These are phyloP conservation scores for Antrozous pallidus DNA, from an alignment of 2,797 vertebrate genomes.

Conservation along the genomic window DNA sequence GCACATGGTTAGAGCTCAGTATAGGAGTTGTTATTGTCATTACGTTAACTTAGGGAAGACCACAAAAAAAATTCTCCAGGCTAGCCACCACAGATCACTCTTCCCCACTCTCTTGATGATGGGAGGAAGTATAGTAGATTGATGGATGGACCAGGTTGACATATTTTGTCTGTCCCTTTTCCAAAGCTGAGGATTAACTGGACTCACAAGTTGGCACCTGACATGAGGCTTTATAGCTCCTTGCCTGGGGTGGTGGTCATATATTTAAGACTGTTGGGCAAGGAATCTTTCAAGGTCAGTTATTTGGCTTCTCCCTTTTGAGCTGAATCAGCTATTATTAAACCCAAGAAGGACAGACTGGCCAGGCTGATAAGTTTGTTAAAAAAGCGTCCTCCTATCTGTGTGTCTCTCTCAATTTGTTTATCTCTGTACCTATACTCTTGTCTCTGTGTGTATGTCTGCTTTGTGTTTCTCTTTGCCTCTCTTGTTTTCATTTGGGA, in stretches of 20 bases:
- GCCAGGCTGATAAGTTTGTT: neutral
- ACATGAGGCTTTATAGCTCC: slow-evolving; percentile 43
- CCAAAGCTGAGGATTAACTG: slow-evolving; percentile 42
- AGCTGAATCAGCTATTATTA: slow-evolving; percentile 29
- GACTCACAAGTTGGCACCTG: slow-evolving; percentile 14
- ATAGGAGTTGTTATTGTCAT: neutral
- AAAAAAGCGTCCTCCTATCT: neutral
- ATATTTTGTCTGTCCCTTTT: slow-evolving; percentile 23
- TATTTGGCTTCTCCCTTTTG: neutral
- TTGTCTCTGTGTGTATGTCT: neutral
- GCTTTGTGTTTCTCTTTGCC: neutral
- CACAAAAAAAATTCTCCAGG: neutral
- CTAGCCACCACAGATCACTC: too few species aligned
- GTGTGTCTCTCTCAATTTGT: neutral
- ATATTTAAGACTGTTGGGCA: slow-evolving; percentile 40
- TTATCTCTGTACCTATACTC: neutral
- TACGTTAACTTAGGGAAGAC: neutral
- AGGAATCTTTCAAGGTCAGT: slow-evolving; percentile 27
- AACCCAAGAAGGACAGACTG: neutral
- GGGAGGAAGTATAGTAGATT: neutral
- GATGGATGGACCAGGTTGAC: neutral
- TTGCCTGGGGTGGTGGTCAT: neutral
- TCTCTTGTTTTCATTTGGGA: neutral
- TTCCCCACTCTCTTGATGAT: neutral
- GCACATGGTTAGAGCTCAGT: neutral